Conservation (phyloP, 2,113 vertebrate species). For the Pelecanus crispus region DNA sequence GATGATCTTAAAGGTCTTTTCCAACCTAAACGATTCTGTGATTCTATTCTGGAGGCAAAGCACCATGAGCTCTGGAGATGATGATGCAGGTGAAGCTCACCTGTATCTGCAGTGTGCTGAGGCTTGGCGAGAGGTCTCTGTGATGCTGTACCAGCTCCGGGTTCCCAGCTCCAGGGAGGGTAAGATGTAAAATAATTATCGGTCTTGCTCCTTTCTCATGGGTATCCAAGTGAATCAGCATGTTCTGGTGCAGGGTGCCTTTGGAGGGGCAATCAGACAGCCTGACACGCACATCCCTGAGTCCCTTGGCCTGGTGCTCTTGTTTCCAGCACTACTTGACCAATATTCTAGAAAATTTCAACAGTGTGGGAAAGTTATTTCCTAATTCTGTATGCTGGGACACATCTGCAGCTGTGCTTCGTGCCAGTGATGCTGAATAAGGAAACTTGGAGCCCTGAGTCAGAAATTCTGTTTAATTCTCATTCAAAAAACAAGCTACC, state of each 20-base stretch:
- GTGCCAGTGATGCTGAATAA: background rate
- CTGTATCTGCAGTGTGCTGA: rapidly evolving
- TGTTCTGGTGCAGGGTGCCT: background rate
- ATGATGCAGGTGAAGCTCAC: background rate
- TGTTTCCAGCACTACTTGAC: background rate
- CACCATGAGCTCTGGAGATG: background rate
- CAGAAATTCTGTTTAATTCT: background rate
- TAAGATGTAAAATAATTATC: background rate
- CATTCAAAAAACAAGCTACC: background rate
- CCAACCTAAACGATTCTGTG: no score
- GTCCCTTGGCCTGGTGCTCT: background rate
- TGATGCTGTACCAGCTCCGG: rapidly evolving
- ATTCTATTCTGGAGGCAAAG: background rate
- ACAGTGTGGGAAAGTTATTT: background rate
- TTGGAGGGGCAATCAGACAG: background rate
- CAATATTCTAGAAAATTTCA: background rate
- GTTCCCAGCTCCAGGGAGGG: background rate
- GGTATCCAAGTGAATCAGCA: rapidly evolving
- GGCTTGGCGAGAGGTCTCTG: background rate
- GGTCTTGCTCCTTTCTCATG: no score
- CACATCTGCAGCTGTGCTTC: background rate
- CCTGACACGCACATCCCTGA: background rate
- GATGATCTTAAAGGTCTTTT: no score
- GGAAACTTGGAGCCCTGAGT: background rate
- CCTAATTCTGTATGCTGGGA: background rate